Percentiles rank a stretch among this genome's conserved stretches.
phyloP scores from a whole-genome alignment of 2,888 invertebrate species.

The Scaeva pyrastri region DNA sequence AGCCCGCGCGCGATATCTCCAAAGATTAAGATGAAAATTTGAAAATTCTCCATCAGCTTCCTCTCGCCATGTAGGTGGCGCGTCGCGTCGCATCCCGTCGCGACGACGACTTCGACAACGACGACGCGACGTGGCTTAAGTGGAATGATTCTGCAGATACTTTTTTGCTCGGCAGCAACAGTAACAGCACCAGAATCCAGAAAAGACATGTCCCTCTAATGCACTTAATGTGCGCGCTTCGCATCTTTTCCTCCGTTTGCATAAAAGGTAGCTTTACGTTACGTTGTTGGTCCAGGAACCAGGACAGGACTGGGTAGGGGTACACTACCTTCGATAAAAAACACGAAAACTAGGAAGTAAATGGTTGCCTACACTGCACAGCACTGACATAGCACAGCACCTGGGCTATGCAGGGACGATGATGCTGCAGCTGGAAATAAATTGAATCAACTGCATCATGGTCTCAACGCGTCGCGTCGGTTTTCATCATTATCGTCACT shows the following conservation, averaged over 20 bases:
- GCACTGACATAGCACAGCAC: conserved; percentile 39
- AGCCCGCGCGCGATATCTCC: conserved; percentile 64
- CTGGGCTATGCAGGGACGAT: not conserved
- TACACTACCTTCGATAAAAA: conserved; percentile 2
- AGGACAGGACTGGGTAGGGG: not conserved
- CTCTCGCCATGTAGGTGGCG: conserved; percentile 70
- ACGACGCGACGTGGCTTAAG: not conserved
- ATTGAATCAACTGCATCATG: conserved; percentile 70
- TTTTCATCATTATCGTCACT: conserved; percentile 53
- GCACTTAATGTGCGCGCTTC: conserved; percentile 74
- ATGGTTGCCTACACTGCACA: conserved; percentile 45
- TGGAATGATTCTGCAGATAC: conserved; percentile 14
- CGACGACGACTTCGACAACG: not conserved
- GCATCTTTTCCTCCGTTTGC: conserved; percentile 65
- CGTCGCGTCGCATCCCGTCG: conserved; percentile 36
- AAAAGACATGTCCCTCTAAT: conserved; percentile 74
- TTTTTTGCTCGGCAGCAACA: not conserved
- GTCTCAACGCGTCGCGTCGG: conserved; percentile 21
- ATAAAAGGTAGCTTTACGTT: conserved; percentile 41
- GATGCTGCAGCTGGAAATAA: conserved; percentile 43
- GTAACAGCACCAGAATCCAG: conserved; percentile 30
- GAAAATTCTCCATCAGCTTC: conserved; percentile 60
- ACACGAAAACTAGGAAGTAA: conserved; percentile 68
- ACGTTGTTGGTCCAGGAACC: conserved; percentile 19
- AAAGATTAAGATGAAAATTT: conserved; percentile 75